Base-by-base conservation (phyloP, 2,797 vertebrate genomes). In the Pangasius mekongensis region DNA sequence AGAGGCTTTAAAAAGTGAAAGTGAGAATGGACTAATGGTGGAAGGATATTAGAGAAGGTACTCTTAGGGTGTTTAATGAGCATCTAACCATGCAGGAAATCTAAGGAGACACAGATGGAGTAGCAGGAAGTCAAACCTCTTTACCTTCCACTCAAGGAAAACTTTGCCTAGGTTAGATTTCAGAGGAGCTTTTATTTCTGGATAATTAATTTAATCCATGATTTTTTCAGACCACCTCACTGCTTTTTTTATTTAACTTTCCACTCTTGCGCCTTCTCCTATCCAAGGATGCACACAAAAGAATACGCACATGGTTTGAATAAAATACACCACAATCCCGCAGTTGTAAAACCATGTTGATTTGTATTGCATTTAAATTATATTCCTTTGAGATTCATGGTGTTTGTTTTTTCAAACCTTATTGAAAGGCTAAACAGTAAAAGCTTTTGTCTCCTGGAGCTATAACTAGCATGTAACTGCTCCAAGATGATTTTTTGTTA, bases 21-120 rank as follows among this genome's bases (percentile, higher is more conserved):
- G 60, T 76, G 20, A 76, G 86, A 89, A 83, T 81, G 84, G 88
- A 80, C 80, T 91, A 91, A 92, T 89, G 88, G 80, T 36, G 80
- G 81, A 86, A 47, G 66, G 66, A 87, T 69, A 84, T 90, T 52
- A 89, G 62, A 66, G 73, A 80, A 88, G 81, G 47, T 80, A 56
- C 78, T 73, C 69, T 62, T 76, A 78, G 83, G 80, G 87, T 56
- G 30, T 62, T 85, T 83, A 67, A 86, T 86, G 58, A 90, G 80
- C 62, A 88, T 81, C 66, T 83, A 80, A 86, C 69, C 52, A 58
- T n/a, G 71, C 82, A 86, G 87, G 87, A 83, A 66, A 60, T 85
- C 74, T 66, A 69, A 89, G 88, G 76, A 86, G 77, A 91, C 87
- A 74, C 36, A 83, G 84, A 81, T 54, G 64, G 71, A 89, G 78